Evolutionary conservation across 1,140 invertebrate species (phyloP).

Genomic region (Achroia grisella): DNA sequence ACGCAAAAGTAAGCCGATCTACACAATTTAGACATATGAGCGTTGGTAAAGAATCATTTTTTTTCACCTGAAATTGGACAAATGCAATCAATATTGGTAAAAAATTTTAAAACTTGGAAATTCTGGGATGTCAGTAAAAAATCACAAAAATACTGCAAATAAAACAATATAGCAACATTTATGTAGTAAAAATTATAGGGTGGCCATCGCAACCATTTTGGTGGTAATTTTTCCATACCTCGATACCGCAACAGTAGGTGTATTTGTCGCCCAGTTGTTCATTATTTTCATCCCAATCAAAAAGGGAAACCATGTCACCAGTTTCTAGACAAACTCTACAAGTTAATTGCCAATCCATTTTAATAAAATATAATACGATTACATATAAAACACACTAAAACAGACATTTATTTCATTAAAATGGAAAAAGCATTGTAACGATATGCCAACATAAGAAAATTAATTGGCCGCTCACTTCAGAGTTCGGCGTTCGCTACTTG

Average conservation of each 20-base stretch:
- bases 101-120: slow-evolving; percentile 21
- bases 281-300: slow-evolving; percentile 72
- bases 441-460: slow-evolving; percentile 3
- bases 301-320: slow-evolving; percentile 73
- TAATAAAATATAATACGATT: slow-evolving; percentile 16
- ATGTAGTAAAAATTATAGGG: slow-evolving; percentile 62
- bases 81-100: slow-evolving; percentile 12
- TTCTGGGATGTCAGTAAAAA: slow-evolving; percentile 64
- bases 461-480: too few species aligned
- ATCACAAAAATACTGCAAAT: slow-evolving; percentile 41
- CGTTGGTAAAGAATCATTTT: slow-evolving; percentile 65
- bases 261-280: slow-evolving; percentile 76
- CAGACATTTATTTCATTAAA: not conserved
- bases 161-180: slow-evolving; percentile 71
- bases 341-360: slow-evolving; percentile 74
- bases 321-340: slow-evolving; percentile 74
- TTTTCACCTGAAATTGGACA: slow-evolving; percentile 51
- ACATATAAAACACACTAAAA: not conserved
- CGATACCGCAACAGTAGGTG: slow-evolving; percentile 70
- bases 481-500: too few species aligned
- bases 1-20: slow-evolving; percentile 66
- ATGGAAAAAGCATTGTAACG: slow-evolving; percentile 26
- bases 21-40: slow-evolving; percentile 69
- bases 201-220: slow-evolving; percentile 73
- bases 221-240: slow-evolving; percentile 69